Percentiles rank a stretch among this genome's conserved stretches.
Evolutionary conservation across 2,113 vertebrate genomes (phyloP).

Genomic region (Chinchilla lanigera): DNA sequence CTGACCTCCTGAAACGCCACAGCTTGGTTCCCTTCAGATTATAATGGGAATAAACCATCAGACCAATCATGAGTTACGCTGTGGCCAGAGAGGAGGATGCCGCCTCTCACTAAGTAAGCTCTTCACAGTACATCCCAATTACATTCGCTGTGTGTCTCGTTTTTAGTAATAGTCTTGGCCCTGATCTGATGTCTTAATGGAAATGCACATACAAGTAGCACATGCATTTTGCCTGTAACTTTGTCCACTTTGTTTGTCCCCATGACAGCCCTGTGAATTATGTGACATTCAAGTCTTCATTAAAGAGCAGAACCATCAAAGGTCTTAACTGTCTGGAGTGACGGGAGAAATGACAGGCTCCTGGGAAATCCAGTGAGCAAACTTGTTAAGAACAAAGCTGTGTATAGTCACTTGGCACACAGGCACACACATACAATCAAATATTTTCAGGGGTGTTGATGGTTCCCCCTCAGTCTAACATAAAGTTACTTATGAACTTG

Average conservation of each 20-base stretch:
- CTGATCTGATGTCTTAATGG: not conserved
- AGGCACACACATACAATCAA: not conserved
- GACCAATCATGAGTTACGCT: not conserved
- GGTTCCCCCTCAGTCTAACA: not conserved
- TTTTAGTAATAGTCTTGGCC: not conserved
- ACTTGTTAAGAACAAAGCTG: not conserved
- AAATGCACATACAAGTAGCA: not conserved
- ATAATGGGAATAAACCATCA: not conserved
- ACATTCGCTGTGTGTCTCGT: not conserved
- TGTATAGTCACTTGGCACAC: not conserved
- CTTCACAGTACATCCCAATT: not conserved
- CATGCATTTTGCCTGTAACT: not conserved
- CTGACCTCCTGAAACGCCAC: not conserved
- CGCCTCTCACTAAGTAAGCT: too few species aligned
- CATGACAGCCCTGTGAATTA: not conserved
- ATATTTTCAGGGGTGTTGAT: not conserved
- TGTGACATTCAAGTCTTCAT: not conserved
- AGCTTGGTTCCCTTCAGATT: not conserved
- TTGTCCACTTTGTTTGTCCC: not conserved
- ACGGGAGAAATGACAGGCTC: not conserved
- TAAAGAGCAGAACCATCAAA: not conserved
- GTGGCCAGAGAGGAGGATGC: not conserved
- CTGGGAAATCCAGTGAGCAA: not conserved
- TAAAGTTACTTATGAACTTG: not conserved
- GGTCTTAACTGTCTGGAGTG: not conserved